Base-by-base conservation (phyloP, 1,140 invertebrate species). In the Heliconius congener region DNA sequence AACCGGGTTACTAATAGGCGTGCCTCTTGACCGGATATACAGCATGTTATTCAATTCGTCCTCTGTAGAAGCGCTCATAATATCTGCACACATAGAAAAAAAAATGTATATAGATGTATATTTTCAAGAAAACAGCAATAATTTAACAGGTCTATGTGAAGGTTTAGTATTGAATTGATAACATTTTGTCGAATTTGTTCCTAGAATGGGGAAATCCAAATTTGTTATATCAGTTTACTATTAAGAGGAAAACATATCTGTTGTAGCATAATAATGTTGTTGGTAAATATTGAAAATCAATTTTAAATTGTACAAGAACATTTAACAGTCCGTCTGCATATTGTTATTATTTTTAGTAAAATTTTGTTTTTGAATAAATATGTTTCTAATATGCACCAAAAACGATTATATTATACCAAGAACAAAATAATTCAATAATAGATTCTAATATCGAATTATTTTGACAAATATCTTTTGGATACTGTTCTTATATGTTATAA, bases 41-140 rank as follows among this genome's bases (percentile, higher is more conserved):
- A 93, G 78, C 37, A 87, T 83, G 27, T 83, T 79, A 74, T 92
- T 90, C 0, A 93, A 83, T 19, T 87, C 86, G 19, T 85, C 78
- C 76, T 91, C 86, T 8, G 84, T 85, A 3, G n/a, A 4, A 0
- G 82, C 91, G 16, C 70, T 81, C 76, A 91, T 73, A 11, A 87
- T 71, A 60, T 83, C 91, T 92, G 85, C 27, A 85, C 85, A 81
- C 42, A 71, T 23, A 57, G 3, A 57, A n/a, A 57, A 9, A n/a
- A 23, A 23, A 23, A 23, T 23, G 23, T 30, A 30, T 30, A 30
- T 1, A 57, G 8, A 9, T 66, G 16, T 66, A 30, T 27, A 13
- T 60, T 60, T 60, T 27, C n/a, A 23, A 60, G 57, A 60, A 60
- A 27, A 60, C 23, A n/a, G 57, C 57, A 23, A 8, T 60, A 60